Conservation (phyloP, 2,797 vertebrate species). For the Alosa sapidissima region DNA sequence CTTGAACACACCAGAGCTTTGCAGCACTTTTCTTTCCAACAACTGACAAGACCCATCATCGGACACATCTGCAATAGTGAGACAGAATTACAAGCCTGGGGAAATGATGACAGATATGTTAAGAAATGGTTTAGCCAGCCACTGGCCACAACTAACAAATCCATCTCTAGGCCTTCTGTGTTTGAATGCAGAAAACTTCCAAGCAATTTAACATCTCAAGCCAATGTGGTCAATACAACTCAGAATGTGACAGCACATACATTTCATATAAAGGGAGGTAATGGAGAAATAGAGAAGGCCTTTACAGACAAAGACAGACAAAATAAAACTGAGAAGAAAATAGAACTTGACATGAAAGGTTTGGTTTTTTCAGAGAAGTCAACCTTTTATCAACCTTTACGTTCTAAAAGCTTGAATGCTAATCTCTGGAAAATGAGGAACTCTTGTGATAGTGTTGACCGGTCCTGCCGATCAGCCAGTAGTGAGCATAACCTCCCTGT, state of each 20-base stretch:
- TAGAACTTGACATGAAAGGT: neutral
- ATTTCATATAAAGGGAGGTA: neutral
- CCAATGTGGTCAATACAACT: neutral
- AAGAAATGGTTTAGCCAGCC: slow-evolving; percentile 1
- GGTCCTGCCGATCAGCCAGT: neutral
- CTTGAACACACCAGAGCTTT: neutral
- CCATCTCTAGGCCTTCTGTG: neutral
- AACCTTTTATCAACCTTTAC: neutral
- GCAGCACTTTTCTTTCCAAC: neutral
- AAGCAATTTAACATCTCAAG: neutral
- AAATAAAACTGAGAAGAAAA: neutral
- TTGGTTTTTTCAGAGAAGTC: neutral
- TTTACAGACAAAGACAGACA: neutral
- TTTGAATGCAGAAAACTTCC: neutral
- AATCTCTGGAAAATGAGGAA: neutral
- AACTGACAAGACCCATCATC: neutral
- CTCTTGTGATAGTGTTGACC: neutral
- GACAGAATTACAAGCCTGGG: neutral
- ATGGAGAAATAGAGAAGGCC: neutral
- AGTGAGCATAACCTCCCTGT: slow-evolving; percentile 4
- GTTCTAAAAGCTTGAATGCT: slow-evolving; percentile 15
- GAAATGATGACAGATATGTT: neutral
- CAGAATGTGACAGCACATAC: neutral
- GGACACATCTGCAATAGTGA: neutral
- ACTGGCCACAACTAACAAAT: neutral